A percentile compares a stretch with the other conserved stretches of the same genome.
phyloP scores from a whole-genome alignment of 2,797 vertebrate genomes.

The Urophycis tenuis region DNA sequence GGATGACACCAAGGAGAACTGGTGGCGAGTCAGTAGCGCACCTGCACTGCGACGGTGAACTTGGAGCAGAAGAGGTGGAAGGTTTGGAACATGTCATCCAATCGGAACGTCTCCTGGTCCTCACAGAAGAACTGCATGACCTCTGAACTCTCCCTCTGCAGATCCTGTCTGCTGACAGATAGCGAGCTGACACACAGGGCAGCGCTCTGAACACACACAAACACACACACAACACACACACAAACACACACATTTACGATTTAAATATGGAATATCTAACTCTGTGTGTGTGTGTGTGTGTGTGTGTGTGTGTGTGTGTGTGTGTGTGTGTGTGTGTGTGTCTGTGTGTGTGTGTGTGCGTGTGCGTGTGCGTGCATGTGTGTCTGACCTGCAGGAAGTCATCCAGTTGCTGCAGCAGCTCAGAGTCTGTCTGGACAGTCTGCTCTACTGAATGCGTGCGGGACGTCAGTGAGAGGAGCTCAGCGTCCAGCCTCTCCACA shows the following conservation, averaged over 20 bases:
- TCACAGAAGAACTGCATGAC: conserved; percentile 95
- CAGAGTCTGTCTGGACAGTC: conserved; percentile 70
- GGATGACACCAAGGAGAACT: too few species aligned
- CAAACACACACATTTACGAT: background rate
- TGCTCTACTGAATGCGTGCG: conserved; percentile 74
- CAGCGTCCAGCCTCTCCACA: conserved; percentile 75
- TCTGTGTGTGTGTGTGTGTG: background rate
- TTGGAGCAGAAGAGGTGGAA: conserved; percentile 81
- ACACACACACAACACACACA: conserved; percentile 12
- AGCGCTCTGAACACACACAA: conserved; percentile 20
- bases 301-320: background rate
- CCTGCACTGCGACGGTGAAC: conserved; percentile 84
- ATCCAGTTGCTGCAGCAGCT: conserved; percentile 80
- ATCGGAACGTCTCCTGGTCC: conserved; percentile 81
- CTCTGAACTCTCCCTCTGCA: conserved; percentile 69
- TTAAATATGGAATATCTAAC: too few species aligned
- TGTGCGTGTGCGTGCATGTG: conserved; percentile 9
- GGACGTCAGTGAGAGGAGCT: conserved; percentile 69
- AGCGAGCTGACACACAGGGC: conserved; percentile 65
- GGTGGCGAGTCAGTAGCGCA: conserved; percentile 52
- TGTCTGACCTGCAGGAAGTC: conserved; percentile 79
- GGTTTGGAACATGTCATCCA: conserved; percentile 87
- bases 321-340: conserved; percentile 18
- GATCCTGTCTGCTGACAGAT: conserved; percentile 60
- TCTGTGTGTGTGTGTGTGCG: background rate